phyloP scores from a whole-genome alignment of 2,888 invertebrate genomes.

The Cyaniris semiargus region DNA sequence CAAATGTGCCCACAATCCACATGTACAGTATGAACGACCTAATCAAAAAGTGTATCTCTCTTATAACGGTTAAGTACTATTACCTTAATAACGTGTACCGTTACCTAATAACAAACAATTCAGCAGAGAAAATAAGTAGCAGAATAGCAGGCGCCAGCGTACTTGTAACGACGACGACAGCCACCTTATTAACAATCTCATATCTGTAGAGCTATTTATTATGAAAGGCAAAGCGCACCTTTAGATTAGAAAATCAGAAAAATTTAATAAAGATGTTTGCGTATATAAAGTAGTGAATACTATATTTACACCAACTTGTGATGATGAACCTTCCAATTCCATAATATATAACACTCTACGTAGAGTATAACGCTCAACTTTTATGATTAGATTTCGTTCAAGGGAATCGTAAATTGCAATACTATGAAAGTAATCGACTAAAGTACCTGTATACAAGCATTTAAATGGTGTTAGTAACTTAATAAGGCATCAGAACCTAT shows the following conservation, averaged over 20 bases:
- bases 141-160: constrained; percentile 7
- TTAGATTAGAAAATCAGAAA: neutral
- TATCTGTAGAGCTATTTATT: neutral
- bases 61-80: constrained; percentile 33
- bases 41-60: constrained; percentile 29
- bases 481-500: neutral
- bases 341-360: neutral
- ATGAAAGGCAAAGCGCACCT: neutral
- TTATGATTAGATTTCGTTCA: neutral
- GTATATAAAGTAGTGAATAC: neutral
- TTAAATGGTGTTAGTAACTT: neutral
- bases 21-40: constrained; percentile 11
- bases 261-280: neutral
- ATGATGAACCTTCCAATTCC: neutral
- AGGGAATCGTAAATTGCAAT: neutral
- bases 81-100: constrained; percentile 33
- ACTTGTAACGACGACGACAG: neutral
- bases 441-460: neutral
- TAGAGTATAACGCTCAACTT: neutral
- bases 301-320: neutral
- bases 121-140: constrained; percentile 33
- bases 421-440: neutral
- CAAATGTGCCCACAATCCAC: neutral
- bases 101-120: constrained; percentile 33
- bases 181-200: constrained; percentile 1